Base-by-base conservation (phyloP, 2,113 vertebrate genomes). In the Mohoua ochrocephala region DNA sequence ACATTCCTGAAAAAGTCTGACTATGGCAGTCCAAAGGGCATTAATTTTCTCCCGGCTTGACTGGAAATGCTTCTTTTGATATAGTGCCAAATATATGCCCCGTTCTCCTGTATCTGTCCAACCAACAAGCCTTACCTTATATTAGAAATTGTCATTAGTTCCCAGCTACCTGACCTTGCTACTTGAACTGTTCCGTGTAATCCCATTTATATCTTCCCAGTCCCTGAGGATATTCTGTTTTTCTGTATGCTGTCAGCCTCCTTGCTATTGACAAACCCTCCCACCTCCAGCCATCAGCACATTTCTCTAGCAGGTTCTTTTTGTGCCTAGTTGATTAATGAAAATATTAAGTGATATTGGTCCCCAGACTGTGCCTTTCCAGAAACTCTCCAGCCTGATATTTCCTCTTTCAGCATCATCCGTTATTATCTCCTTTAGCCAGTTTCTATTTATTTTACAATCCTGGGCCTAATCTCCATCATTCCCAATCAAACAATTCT, bases 401-500 rank as follows among this genome's bases (percentile, higher is more conserved):
- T 84, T 79, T 91, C 69, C 31, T 96, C 49, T 73, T 94, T 79
- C 84, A 93, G 61, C 53, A 84, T 87, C 65, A 91, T 92, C 70
- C 78, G 53, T 91, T 96, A 78, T 82, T 79, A 96, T 91, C 93
- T 91, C 61, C 81, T 93, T 91, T 79, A 91, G 87, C 89, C 89
- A 89, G 65, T 94, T 87, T 68, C 80, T 93, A 41, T 71, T 84
- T 84, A 87, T 84, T 95, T 89, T 87, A 91, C 53, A 91, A 41
- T 87, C 93, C 84, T 22, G 26, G 41, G 45, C 52, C 78, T 96
- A 96, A 97, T 95, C 95, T 84, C 87, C 44, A 76, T 89, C 77
- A 91, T 91, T 91, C 90, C 61, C 65, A 82, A 84, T 87, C 93
- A 88, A 89, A 89, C 31, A 92, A 71, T 91, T 87, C 63, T 85